Evolutionary conservation across 2,113 vertebrate genomes (phyloP).

Genomic region (Esox niger): DNA sequence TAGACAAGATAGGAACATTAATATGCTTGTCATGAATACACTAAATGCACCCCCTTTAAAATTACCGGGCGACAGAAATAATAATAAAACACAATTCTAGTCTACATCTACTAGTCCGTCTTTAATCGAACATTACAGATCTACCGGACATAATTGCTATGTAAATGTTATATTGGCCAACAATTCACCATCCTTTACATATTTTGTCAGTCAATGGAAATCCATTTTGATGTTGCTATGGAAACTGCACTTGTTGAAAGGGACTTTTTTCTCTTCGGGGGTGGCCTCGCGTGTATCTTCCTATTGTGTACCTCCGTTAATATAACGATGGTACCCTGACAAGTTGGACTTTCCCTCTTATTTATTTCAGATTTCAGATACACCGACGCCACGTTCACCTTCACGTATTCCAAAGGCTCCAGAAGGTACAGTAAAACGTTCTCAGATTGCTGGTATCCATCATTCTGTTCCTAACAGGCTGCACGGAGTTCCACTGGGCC

Average conservation of each 20-base stretch:
- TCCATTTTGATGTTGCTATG: conserved; percentile 77
- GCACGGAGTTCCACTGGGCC: too few relatives aligned
- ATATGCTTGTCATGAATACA: conserved; percentile 23
- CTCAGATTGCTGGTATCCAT: too few relatives aligned
- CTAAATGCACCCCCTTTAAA: conserved; percentile 5
- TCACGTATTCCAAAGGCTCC: conserved; percentile 82
- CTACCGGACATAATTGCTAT: too few relatives aligned
- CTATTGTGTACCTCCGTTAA: not conserved
- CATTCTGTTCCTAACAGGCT: too few relatives aligned
- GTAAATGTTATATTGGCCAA: conserved; percentile 39
- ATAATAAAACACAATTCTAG: too few relatives aligned
- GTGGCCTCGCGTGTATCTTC: not conserved
- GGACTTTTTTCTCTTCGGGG: conserved; percentile 46
- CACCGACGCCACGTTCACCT: conserved; percentile 87
- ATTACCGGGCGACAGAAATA: too few relatives aligned
- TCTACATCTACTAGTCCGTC: not conserved
- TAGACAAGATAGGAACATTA: conserved; percentile 12
- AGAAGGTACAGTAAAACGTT: conserved; percentile 75
- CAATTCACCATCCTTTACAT: conserved; percentile 19
- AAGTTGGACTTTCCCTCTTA: not conserved
- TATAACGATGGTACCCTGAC: conserved; percentile 3
- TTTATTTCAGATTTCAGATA: conserved; percentile 85
- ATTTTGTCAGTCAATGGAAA: conserved; percentile 60
- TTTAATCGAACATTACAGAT: not conserved
- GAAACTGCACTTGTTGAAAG: conserved; percentile 84